Conservation (phyloP, 2,888 invertebrate genomes). For the Dysmachus trigonus region DNA sequence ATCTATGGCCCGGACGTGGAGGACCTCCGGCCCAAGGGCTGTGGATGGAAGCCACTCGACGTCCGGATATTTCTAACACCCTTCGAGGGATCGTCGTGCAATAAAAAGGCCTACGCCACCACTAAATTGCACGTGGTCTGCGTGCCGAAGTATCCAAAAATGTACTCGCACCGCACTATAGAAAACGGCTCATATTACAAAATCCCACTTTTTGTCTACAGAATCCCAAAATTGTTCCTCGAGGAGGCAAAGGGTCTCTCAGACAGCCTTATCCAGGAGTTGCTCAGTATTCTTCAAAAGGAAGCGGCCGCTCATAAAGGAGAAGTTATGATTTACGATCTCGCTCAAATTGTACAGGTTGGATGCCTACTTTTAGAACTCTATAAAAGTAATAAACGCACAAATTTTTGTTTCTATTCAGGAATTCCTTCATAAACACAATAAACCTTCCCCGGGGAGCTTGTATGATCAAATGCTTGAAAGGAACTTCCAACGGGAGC, state of each 20-base stretch:
- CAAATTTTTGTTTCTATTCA: conserved; percentile 54
- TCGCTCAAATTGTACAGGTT: conserved; percentile 79
- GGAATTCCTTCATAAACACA: conserved; percentile 81
- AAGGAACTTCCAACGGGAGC: conserved; percentile 73
- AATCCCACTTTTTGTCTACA: conserved; percentile 61
- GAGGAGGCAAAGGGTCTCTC: conserved; percentile 84
- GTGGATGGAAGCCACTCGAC: conserved; percentile 80
- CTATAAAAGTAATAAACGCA: neutral
- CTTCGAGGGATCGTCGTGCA: conserved; percentile 76
- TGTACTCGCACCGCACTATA: conserved; percentile 67
- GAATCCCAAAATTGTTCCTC: conserved; percentile 75
- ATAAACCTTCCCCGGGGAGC: conserved; percentile 81
- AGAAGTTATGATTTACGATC: conserved; percentile 87
- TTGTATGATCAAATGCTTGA: conserved; percentile 92
- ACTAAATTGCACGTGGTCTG: conserved; percentile 81
- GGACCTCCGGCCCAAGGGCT: conserved; percentile 71
- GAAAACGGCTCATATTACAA: neutral
- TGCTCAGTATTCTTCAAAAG: conserved; percentile 71
- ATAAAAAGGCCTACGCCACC: conserved; percentile 73
- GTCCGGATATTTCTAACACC: conserved; percentile 79
- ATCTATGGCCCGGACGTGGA: conserved; percentile 78
- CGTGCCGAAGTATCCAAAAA: conserved; percentile 79
- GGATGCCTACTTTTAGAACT: neutral
- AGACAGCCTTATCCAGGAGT: conserved; percentile 70
- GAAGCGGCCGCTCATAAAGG: conserved; percentile 72